A percentile compares a stretch with the other conserved stretches of the same genome.
Evolutionary conservation across 2,113 vertebrate species (phyloP).

Genomic region (Pachyramphus minor): DNA sequence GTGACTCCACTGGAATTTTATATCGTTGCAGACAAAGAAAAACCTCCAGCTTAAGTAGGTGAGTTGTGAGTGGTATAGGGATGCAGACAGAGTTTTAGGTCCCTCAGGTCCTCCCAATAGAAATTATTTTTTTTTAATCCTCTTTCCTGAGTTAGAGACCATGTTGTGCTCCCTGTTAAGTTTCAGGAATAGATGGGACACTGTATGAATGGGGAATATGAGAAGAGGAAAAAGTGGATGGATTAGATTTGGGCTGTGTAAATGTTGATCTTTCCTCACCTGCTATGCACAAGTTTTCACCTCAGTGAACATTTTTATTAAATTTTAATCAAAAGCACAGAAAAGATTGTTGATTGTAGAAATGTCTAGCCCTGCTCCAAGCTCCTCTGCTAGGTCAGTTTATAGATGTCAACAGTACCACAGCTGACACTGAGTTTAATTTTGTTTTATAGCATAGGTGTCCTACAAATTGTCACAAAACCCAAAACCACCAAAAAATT

Average conservation of each 20-base stretch:
- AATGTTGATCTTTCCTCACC: slow-evolving; percentile 77
- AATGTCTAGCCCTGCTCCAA: slow-evolving; percentile 39
- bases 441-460: not conserved
- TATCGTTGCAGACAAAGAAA: slow-evolving; percentile 13
- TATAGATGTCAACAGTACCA: not conserved
- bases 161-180: not conserved
- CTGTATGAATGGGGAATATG: slow-evolving; percentile 62
- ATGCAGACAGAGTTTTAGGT: slow-evolving; percentile 22
- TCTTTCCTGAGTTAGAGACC: not conserved
- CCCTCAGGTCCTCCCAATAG: not conserved
- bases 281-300: slow-evolving; percentile 67
- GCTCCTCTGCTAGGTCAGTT: not conserved
- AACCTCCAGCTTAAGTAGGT: slow-evolving; percentile 31
- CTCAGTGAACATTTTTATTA: slow-evolving; percentile 72
- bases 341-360: slow-evolving; percentile 67
- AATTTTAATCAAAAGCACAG: slow-evolving; percentile 79
- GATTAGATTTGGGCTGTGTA: slow-evolving; percentile 54
- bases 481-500: not conserved
- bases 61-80: not conserved
- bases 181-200: slow-evolving; percentile 28
- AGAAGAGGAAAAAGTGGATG: slow-evolving; percentile 58
- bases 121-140: not conserved
- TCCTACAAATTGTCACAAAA: not conserved
- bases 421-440: not conserved
- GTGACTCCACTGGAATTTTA: not conserved